phyloP scores from a whole-genome alignment of 2,888 invertebrate species.

The Drosophila antonietae region DNA sequence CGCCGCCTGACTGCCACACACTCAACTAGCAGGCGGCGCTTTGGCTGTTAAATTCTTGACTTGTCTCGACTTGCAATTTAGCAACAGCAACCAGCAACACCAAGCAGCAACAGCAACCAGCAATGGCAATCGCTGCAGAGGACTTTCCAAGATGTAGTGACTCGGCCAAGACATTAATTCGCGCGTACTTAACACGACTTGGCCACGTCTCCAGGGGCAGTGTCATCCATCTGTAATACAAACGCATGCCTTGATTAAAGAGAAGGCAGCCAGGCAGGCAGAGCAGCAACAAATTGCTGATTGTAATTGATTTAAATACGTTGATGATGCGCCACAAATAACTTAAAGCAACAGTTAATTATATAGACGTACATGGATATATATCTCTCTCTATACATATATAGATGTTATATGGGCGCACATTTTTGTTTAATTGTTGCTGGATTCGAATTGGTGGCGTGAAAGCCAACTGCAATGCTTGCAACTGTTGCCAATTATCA shows the following conservation, averaged over 20 bases:
- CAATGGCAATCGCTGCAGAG: slow-evolving; percentile 48
- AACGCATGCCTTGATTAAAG: slow-evolving; percentile 71
- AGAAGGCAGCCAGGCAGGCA: slow-evolving; percentile 14
- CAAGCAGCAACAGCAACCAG: slow-evolving; percentile 31
- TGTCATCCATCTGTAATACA: slow-evolving; percentile 73
- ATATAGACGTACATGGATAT: slow-evolving; percentile 13
- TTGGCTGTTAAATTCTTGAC: slow-evolving; percentile 78
- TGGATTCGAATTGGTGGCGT: slow-evolving; percentile 45
- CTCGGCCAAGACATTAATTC: slow-evolving; percentile 77
- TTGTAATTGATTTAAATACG: slow-evolving; percentile 83
- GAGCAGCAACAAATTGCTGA: slow-evolving; percentile 72
- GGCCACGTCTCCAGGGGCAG: slow-evolving; percentile 33
- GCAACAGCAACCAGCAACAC: slow-evolving; percentile 39
- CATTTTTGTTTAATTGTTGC: slow-evolving; percentile 54
- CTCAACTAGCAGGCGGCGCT: slow-evolving; percentile 67
- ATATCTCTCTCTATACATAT: neutral
- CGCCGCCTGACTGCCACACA: slow-evolving; percentile 60
- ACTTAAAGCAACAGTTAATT: slow-evolving; percentile 64
- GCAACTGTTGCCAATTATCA: slow-evolving; percentile 75
- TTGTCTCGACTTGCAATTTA: slow-evolving; percentile 60
- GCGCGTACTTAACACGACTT: slow-evolving; percentile 76
- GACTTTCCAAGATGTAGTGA: slow-evolving; percentile 72
- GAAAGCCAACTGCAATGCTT: slow-evolving; percentile 48
- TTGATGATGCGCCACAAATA: slow-evolving; percentile 81
- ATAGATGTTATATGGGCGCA: slow-evolving; percentile 43